Percentiles rank a stretch among this genome's conserved stretches.
Conservation (phyloP, 35 echinoderm and acorn worm species). For the Acanthaster planci region DNA sequence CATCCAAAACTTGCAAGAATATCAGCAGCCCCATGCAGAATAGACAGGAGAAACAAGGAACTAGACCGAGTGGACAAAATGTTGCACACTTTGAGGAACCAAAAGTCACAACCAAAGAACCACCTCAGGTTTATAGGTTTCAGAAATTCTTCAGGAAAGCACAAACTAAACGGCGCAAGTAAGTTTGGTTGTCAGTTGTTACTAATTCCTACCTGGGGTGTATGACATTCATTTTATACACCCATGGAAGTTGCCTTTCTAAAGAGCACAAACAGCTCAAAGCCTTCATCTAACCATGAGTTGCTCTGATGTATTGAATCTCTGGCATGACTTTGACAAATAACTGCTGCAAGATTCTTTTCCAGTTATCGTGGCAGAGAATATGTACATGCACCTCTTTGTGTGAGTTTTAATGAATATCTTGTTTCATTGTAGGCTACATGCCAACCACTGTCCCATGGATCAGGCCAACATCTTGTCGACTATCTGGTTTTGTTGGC, state of each 20-base stretch:
- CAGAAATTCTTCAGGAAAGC: background rate
- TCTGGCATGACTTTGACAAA: background rate
- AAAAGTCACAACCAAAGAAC: background rate
- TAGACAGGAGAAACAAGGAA: background rate
- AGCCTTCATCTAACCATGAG: background rate
- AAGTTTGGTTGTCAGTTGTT: background rate
- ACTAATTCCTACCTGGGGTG: too few relatives aligned
- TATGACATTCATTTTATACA: too few relatives aligned
- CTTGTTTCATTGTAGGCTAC: background rate
- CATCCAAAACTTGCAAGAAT: background rate
- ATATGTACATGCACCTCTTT: too few relatives aligned
- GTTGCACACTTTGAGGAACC: background rate
- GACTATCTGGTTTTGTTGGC: constrained; percentile 25
- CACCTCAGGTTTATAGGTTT: background rate
- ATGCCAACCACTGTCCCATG: background rate
- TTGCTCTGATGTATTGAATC: background rate
- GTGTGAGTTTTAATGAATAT: background rate
- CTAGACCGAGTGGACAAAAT: background rate
- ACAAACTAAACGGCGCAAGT: background rate
- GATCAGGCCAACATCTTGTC: constrained; percentile 26
- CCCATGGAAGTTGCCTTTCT: too few relatives aligned
- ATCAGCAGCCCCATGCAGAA: background rate
- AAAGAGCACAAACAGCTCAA: background rate
- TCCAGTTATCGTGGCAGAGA: too few relatives aligned
- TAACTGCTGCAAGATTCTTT: background rate